These are phyloP conservation scores for Pimephales promelas DNA, from an alignment of 2,113 vertebrate species.

Conservation along the genomic window DNA sequence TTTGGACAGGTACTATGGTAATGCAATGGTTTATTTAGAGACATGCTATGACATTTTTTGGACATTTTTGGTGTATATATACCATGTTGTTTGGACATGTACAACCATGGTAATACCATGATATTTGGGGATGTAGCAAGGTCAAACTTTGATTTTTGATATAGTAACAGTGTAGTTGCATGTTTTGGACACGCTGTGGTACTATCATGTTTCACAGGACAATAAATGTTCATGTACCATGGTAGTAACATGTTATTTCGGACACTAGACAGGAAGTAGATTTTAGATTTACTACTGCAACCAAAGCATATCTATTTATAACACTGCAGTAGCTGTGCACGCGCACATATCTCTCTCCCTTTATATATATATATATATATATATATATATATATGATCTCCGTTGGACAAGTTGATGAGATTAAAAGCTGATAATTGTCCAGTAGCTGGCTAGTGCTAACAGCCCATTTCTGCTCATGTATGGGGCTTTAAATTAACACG, in stretches of 20 bases:
- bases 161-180: background rate
- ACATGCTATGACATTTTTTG: too few relatives aligned
- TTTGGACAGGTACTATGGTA: too few relatives aligned
- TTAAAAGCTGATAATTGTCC: slow-evolving; percentile 18
- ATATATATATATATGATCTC: background rate
- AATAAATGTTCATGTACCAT: background rate
- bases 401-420: background rate
- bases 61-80: too few relatives aligned
- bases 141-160: background rate
- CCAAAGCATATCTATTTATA: slow-evolving; percentile 22
- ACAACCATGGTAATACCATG: background rate
- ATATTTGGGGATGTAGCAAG: background rate
- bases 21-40: too few relatives aligned
- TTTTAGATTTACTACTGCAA: background rate
- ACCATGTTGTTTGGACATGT: background rate
- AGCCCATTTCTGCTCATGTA: background rate
- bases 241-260: background rate
- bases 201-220: background rate
- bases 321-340: background rate
- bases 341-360: slow-evolving; percentile 1
- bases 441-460: slow-evolving; percentile 23
- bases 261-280: slow-evolving; percentile 7
- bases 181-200: background rate
- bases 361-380: background rate
- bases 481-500: background rate